Evolutionary conservation across 2,888 invertebrate genomes (phyloP).

Genomic region (Electrophaes corylata): DNA sequence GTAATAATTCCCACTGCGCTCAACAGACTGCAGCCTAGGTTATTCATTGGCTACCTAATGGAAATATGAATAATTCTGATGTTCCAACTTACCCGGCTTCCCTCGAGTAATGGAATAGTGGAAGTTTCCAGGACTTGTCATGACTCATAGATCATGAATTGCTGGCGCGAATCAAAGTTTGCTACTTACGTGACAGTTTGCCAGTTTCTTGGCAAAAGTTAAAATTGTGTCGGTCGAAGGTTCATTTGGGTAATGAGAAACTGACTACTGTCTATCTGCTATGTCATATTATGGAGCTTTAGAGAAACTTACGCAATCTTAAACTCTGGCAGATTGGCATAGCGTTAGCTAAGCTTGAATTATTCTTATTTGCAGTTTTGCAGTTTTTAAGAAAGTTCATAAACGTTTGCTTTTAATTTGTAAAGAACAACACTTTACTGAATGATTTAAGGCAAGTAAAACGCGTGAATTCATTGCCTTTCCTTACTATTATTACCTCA

Average conservation of each 20-base stretch:
- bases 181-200: constrained; percentile 17
- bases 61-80: constrained; percentile 53
- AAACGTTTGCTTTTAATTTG: too few relatives aligned
- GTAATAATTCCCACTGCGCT: constrained; percentile 18
- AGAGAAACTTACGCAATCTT: neutral
- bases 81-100: constrained; percentile 28
- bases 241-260: constrained; percentile 8
- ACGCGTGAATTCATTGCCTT: too few relatives aligned
- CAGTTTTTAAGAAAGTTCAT: too few relatives aligned
- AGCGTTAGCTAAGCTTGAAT: too few relatives aligned
- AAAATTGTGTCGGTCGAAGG: constrained; percentile 7
- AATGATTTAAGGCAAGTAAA: too few relatives aligned
- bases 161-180: constrained; percentile 25
- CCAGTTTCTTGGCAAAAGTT: constrained; percentile 5
- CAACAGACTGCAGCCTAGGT: constrained; percentile 20
- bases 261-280: neutral
- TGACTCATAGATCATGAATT: constrained; percentile 23
- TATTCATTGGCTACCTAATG: constrained; percentile 49
- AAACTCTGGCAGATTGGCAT: too few relatives aligned
- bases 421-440: too few relatives aligned
- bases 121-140: constrained; percentile 31
- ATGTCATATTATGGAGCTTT: neutral
- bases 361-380: too few relatives aligned
- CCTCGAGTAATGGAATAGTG: constrained; percentile 35
- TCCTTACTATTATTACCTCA: too few relatives aligned